phyloP scores from a whole-genome alignment of 2,888 invertebrate genomes.

The Oxystoma pomonae region DNA sequence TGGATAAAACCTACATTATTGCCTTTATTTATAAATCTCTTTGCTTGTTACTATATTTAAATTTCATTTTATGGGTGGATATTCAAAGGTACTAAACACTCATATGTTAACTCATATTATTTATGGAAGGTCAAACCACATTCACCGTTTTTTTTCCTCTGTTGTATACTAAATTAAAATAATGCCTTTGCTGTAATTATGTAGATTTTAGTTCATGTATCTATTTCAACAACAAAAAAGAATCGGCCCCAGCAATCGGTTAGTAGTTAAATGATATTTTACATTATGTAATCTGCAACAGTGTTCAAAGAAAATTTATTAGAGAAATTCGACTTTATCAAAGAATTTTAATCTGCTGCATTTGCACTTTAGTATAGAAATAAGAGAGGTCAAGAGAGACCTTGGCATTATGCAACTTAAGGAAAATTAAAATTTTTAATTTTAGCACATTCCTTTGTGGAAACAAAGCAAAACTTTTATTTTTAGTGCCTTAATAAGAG shows the following conservation, averaged over 20 bases:
- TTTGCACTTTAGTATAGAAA: slow-evolving; percentile 10
- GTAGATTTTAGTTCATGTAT: background rate
- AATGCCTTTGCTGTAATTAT: background rate
- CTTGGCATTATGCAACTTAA: slow-evolving; percentile 18
- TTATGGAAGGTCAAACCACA: slow-evolving; percentile 1
- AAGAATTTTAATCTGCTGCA: slow-evolving; percentile 2
- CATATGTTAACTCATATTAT: background rate
- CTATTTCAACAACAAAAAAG: background rate
- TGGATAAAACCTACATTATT: no score
- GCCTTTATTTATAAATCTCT: background rate
- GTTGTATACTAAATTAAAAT: no score
- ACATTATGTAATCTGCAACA: background rate
- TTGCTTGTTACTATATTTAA: background rate
- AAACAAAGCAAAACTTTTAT: background rate
- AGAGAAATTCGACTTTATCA: background rate
- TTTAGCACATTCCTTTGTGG: slow-evolving; percentile 14
- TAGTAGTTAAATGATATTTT: background rate
- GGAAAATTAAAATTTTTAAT: slow-evolving; percentile 16
- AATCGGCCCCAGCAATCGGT: background rate
- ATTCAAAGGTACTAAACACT: background rate
- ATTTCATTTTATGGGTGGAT: background rate
- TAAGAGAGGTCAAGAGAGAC: slow-evolving; percentile 17
- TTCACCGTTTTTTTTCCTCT: slow-evolving; percentile 3
- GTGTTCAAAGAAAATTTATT: background rate
- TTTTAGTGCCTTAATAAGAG: background rate